Conservation (phyloP, 2,888 invertebrate species). For the Lasioglossum lativentre region DNA sequence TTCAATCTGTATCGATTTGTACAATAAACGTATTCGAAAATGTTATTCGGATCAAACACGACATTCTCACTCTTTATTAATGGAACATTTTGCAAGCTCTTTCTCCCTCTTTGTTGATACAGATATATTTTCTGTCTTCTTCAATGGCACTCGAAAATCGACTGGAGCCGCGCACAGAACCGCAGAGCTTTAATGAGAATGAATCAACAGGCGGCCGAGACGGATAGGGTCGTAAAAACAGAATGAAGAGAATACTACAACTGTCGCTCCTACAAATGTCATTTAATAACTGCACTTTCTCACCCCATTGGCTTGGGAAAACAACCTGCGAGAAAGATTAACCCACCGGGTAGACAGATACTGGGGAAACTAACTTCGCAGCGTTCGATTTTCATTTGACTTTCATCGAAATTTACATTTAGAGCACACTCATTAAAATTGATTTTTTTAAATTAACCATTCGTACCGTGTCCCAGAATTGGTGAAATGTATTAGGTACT, state of each 20-base stretch:
- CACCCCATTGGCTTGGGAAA: not conserved
- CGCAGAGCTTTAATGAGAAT: not conserved
- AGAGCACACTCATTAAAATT: no score
- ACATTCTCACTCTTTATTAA: not conserved
- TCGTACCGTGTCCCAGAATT: no score
- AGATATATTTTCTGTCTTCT: not conserved
- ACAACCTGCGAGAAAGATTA: not conserved
- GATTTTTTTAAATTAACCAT: no score
- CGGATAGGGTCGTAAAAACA: not conserved
- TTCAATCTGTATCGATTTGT: no score
- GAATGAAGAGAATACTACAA: not conserved
- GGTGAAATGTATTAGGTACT: no score
- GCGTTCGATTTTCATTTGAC: no score
- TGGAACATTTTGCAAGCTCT: not conserved
- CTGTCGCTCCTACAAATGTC: not conserved
- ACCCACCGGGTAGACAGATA: not conserved
- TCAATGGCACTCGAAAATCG: not conserved
- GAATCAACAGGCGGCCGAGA: not conserved
- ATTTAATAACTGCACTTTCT: conserved; percentile 2
- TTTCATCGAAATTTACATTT: no score
- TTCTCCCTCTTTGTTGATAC: not conserved
- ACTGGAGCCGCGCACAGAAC: not conserved
- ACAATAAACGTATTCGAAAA: not conserved
- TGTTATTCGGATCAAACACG: not conserved
- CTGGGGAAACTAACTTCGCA: no score